Evolutionary conservation across 2,797 vertebrate genomes (phyloP).

Genomic region (Danionella dracula): DNA sequence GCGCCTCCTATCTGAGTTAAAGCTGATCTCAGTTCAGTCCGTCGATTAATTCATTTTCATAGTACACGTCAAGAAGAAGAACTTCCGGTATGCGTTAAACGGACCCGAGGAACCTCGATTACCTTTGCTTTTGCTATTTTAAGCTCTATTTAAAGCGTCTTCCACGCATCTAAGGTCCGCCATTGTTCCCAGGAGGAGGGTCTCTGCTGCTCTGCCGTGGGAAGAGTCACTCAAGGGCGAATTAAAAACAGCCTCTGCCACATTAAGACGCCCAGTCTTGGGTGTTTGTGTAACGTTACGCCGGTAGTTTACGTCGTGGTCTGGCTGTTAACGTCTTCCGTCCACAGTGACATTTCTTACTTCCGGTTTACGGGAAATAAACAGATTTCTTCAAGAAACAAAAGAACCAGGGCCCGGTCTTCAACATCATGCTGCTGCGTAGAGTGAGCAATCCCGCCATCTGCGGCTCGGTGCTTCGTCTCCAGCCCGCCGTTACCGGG

Average conservation of each 20-base stretch:
- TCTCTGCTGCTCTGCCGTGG: background rate
- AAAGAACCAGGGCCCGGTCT: background rate
- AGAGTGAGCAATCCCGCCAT: slow-evolving; percentile 40
- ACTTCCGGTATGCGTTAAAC: background rate
- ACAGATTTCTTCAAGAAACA: background rate
- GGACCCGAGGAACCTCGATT: background rate
- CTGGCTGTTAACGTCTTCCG: too few relatives aligned
- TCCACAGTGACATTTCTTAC: background rate
- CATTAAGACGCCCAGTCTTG: background rate
- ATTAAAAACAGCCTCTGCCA: background rate
- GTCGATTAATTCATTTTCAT: background rate
- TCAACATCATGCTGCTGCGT: slow-evolving; percentile 36
- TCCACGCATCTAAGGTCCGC: background rate
- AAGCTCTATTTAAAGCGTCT: background rate
- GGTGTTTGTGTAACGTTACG: too few relatives aligned
- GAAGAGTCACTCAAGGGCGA: background rate
- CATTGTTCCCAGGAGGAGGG: background rate
- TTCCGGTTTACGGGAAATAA: background rate
- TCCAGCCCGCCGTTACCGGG: slow-evolving; percentile 24
- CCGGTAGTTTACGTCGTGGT: background rate
- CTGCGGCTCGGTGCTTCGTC: slow-evolving; percentile 36
- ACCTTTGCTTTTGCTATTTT: background rate
- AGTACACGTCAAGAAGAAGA: background rate
- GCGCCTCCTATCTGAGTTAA: background rate
- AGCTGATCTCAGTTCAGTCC: background rate